Percentiles rank a stretch among this genome's conserved stretches.
Evolutionary conservation across 2,797 vertebrate species (phyloP).

Genomic region (Remorina albescens): DNA sequence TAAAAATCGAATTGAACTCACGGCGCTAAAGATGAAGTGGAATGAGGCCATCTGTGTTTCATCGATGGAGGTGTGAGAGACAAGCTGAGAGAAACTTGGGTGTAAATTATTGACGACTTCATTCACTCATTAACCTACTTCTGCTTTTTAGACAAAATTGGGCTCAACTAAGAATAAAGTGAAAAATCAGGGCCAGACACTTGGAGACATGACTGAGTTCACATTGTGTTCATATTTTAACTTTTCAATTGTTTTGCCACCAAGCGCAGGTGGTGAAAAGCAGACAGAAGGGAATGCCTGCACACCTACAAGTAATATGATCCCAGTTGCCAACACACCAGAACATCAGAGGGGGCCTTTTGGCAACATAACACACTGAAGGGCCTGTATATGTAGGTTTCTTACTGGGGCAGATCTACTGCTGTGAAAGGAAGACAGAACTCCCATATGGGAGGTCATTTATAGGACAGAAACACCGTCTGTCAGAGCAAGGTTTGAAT

Average conservation of each 20-base stretch:
- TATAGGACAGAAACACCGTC: slow-evolving; percentile 63
- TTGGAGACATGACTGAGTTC: slow-evolving; percentile 53
- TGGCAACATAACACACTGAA: slow-evolving; percentile 23
- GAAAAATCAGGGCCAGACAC: slow-evolving; percentile 63
- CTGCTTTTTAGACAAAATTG: slow-evolving; percentile 65
- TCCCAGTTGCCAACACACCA: neutral
- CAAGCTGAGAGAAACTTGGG: slow-evolving; percentile 31
- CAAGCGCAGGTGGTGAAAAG: slow-evolving; percentile 9
- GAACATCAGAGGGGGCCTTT: slow-evolving; percentile 5
- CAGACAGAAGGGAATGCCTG: neutral
- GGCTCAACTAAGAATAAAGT: slow-evolving; percentile 66
- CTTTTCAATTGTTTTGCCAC: slow-evolving; percentile 10
- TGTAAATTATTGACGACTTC: slow-evolving; percentile 71
- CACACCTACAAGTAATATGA: slow-evolving; percentile 1
- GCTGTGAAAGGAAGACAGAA: slow-evolving; percentile 40
- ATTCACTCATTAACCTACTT: slow-evolving; percentile 70
- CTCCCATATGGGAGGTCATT: slow-evolving; percentile 69
- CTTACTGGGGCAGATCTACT: slow-evolving; percentile 40
- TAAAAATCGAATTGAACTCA: slow-evolving; percentile 50
- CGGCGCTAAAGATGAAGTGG: slow-evolving; percentile 12
- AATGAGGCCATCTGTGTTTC: neutral
- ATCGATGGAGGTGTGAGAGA: slow-evolving; percentile 20
- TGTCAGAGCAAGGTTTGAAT: slow-evolving; percentile 48
- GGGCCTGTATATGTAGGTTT: slow-evolving; percentile 17
- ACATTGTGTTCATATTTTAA: slow-evolving; percentile 40